Evolutionary conservation across 2,113 vertebrate species (phyloP).

Genomic region (Cynocephalus volans): DNA sequence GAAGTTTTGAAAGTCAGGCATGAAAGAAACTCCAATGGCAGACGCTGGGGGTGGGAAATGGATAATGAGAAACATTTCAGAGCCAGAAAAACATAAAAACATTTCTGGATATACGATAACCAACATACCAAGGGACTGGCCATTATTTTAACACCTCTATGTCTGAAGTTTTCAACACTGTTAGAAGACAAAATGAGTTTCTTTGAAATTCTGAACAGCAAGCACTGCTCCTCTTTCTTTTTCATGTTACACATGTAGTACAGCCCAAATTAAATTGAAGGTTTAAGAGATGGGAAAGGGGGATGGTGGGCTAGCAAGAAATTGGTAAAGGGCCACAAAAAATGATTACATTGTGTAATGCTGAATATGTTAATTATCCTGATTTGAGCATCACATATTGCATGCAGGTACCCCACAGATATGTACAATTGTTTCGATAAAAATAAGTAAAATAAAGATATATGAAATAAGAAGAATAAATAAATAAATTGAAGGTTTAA

Average conservation of each 20-base stretch:
- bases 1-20: slow-evolving; percentile 10
- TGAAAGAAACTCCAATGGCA: background rate
- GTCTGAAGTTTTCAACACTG: background rate
- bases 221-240: background rate
- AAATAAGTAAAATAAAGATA: no score
- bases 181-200: slow-evolving; percentile 25
- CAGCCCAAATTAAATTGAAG: background rate
- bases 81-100: background rate
- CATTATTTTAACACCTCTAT: background rate
- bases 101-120: background rate
- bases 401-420: no score
- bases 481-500: background rate
- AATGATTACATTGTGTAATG: no score
- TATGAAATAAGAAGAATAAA: no score
- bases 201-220: slow-evolving; percentile 4
- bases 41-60: background rate
- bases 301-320: no score
- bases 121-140: background rate
- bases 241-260: background rate
- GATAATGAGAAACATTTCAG: background rate
- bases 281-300: background rate
- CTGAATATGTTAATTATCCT: no score
- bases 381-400: no score
- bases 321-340: no score
- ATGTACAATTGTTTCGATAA: no score